phyloP scores from a whole-genome alignment of 2,113 vertebrate genomes.

The Syngnathus floridae region DNA sequence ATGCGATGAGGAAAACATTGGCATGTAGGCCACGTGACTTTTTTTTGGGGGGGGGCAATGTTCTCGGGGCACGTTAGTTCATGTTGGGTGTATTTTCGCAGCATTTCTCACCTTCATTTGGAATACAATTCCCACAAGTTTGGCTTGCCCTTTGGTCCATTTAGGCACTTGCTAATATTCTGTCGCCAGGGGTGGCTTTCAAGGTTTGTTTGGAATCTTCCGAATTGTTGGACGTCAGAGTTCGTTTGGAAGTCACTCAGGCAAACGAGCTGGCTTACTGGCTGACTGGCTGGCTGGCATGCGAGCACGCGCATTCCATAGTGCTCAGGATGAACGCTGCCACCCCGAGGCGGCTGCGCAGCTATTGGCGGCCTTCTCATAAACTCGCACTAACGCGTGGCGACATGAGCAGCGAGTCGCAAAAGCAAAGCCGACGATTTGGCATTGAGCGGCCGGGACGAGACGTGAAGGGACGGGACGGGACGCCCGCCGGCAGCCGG shows the following conservation, averaged over 20 bases:
- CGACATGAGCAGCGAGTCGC: conserved; percentile 44
- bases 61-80: no score
- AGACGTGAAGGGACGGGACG: neutral
- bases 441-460: neutral
- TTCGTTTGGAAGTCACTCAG: conserved; percentile 1
- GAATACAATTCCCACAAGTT: no score
- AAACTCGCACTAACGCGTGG: conserved; percentile 38
- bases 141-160: no score
- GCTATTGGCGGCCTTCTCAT: conserved; percentile 49
- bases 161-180: no score
- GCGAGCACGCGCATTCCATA: conserved; percentile 1
- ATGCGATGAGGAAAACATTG: neutral
- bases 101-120: neutral
- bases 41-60: neutral
- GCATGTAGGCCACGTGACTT: neutral
- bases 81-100: no score
- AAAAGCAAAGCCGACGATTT: neutral
- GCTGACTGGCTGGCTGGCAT: neutral
- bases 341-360: conserved; percentile 32
- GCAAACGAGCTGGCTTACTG: neutral
- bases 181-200: neutral
- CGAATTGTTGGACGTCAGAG: neutral
- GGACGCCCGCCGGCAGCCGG: conserved; percentile 24
- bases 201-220: neutral
- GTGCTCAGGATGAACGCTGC: conserved; percentile 19